Base-by-base conservation (phyloP, 2,888 invertebrate species). In the Acrobeloides nanus region DNA sequence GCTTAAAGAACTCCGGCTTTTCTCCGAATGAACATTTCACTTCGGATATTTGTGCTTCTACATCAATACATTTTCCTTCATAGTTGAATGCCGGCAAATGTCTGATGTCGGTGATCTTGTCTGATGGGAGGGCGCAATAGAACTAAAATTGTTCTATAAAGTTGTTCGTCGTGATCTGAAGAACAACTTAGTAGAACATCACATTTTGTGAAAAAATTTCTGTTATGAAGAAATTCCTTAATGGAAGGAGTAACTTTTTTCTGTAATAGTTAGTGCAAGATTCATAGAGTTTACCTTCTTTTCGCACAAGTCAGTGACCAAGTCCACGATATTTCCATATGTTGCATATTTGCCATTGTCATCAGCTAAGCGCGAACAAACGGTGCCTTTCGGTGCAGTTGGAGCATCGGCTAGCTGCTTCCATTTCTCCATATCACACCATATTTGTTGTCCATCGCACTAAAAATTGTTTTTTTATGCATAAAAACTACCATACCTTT, bases 1-100 rank as follows among this genome's bases (percentile, higher is more conserved):
- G 43, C 20, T 35, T 20, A n/a, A 40, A 26, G 23, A 46, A 33
- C 12, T n/a, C 8, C 8, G 46, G 29, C 1, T 47, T 17, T 8
- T 25, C 34, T 7, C 47, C 47, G 17, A 47, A 47, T 12, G 47
- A 44, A 33, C 47, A 47, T 17, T 46, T 46, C 12, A 46, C 34
- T 25, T 21, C 18, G 5, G 33, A 24, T 5, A 46, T 27, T 21
- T 47, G 35, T 10, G 18, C 17, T 31, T 47, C 37, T 31, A 43
- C 8, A 33, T 37, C 32, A 7, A 47, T 47, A 38, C 47, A 47
- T 3, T 38, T 26, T 20, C 47, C 47, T 15, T 47, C 46, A 25
- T 47, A 47, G 21, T 47, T 47, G 33, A 18, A 47, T n/a, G 38
- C 41, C 10, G 47, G 47, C 25, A 45, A 18, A 6, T 32, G 15